A percentile compares a stretch with the other conserved stretches of the same genome.
Evolutionary conservation across 2,888 invertebrate species (phyloP).

Genomic region (Lithophane ornitopus): DNA sequence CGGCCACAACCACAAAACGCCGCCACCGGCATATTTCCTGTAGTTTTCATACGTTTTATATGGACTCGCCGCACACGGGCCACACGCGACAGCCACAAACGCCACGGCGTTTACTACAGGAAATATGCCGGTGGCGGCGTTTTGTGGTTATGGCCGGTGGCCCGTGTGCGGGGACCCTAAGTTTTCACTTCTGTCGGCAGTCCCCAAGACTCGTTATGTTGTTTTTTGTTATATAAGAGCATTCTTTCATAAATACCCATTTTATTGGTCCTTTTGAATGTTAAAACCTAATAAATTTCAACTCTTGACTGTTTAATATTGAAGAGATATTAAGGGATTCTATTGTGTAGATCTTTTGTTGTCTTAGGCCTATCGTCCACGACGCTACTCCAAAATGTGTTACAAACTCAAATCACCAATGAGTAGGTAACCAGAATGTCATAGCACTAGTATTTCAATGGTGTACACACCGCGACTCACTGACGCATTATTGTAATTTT

Average conservation of each 20-base stretch:
- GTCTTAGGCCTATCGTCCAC: neutral
- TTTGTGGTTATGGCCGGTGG: no score
- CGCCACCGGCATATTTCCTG: no score
- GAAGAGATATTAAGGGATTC: neutral
- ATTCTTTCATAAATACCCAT: rapidly evolving
- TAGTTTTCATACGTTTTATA: no score
- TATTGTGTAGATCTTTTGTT: neutral
- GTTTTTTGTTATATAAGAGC: neutral
- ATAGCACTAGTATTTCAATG: neutral
- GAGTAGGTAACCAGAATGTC: neutral
- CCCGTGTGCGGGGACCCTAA: no score
- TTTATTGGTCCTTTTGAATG: neutral
- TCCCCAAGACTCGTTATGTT: no score
- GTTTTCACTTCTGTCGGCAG: no score
- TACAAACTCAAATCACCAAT: neutral
- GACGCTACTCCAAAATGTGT: neutral
- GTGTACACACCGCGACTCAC: neutral
- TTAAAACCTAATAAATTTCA: neutral
- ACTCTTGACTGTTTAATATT: neutral
- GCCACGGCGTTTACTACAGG: no score
- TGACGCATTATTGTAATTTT: neutral
- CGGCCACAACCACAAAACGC: no score
- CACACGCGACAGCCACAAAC: no score
- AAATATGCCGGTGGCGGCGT: no score
- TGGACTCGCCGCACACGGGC: no score